These are phyloP conservation scores for Eupithecia inturbata DNA, from an alignment of 2,888 invertebrate genomes.

Conservation along the genomic window DNA sequence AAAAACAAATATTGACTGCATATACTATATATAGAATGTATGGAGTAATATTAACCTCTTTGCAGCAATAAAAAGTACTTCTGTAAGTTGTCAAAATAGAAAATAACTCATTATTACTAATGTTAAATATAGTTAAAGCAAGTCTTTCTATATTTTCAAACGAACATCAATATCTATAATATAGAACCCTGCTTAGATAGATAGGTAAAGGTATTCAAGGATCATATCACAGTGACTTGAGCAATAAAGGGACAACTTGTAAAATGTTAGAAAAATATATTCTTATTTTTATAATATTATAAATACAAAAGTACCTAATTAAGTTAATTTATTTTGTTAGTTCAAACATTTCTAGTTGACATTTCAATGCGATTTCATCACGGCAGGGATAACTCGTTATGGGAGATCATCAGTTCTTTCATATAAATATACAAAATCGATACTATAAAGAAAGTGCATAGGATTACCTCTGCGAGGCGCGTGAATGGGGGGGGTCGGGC, in stretches of 20 bases:
- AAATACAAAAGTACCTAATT: conserved; percentile 32
- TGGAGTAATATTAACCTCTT: background rate
- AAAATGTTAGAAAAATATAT: conserved; percentile 59
- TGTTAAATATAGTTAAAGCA: background rate
- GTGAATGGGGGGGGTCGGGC: conserved; percentile 33
- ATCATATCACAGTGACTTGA: conserved; percentile 19
- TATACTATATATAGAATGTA: background rate
- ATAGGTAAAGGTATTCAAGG: background rate
- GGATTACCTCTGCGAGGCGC: conserved; percentile 70
- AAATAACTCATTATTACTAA: background rate
- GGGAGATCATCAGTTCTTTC: conserved; percentile 55
- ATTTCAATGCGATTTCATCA: conserved; percentile 52
- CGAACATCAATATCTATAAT: background rate
- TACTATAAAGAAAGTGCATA: conserved; percentile 74
- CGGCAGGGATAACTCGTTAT: background rate
- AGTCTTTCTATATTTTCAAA: background rate
- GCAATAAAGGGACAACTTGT: conserved; percentile 60
- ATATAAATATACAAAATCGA: conserved; percentile 67
- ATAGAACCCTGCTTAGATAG: background rate
- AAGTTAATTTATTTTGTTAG: conserved; percentile 56
- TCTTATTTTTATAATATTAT: conserved; percentile 43
- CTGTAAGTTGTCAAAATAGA: background rate
- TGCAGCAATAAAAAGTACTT: background rate
- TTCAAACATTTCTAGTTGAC: conserved; percentile 63
- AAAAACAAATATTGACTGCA: background rate